Evolutionary conservation across 30 jellyfish, hydroid and myxozoan species (phyloP), one percentile per base, ranked within the genome.

Genomic region (Pseudorhiza aurosa): DNA sequence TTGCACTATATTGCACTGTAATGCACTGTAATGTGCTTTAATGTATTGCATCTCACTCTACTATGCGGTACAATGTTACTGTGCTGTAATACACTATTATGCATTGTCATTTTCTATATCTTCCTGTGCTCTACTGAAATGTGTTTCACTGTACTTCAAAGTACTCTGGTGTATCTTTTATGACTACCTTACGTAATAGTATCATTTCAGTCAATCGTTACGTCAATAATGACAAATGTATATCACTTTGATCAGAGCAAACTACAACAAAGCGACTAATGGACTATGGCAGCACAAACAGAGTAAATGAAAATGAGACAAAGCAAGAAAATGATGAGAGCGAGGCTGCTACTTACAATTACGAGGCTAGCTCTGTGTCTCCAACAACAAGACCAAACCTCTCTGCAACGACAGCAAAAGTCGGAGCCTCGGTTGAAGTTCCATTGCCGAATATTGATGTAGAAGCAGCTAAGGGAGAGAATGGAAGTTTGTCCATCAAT

Each of bases 361-460:
- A 53, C 37, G 67, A 53, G 35, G 56, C 60, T 31, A 15, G 36
- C 18, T 6, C 36, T 18, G 35, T n/a, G 2, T 31, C 60, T 22
- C 76, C 60, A 60, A 59, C 77, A 42, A 60, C 37, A 29, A 49
- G 24, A 76, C 45, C 80, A 0, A 42, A 69, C 4, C 21, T 70
- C 2, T 40, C 71, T 11, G 12, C 65, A 76, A 76, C 88, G 45
- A 53, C 85, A 49, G 73, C 73, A 49, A 51, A 50, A 49, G 77
- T 72, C 9, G 91, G 91, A 7, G 91, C 56, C 18, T 80, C 91
- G 1, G 84, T 80, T 27, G 84, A 80, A 40, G 69, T 42, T 57
- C 91, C 91, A 8, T 22, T 58, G 1, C 15, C 78, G 10, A 53
- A 53, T 21, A 18, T 53, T 24, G 78, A 42, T 6, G 67, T 26